Percentiles rank a stretch among this genome's conserved stretches.
These are phyloP conservation scores for Gymnarchus niloticus DNA, from an alignment of 2,113 vertebrate genomes.

Conservation along the genomic window DNA sequence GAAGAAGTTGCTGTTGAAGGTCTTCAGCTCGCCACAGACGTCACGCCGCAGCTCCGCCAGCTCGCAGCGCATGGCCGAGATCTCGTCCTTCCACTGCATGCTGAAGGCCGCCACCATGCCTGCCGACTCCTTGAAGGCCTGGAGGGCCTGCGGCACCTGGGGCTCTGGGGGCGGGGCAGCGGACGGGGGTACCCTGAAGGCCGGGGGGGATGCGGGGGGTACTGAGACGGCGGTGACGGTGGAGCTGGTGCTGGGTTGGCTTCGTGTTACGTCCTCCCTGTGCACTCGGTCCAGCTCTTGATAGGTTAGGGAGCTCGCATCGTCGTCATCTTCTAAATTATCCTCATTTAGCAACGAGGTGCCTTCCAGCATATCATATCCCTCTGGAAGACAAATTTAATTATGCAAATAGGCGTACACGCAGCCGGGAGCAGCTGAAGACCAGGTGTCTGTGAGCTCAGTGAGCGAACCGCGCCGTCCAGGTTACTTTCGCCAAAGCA, in stretches of 20 bases:
- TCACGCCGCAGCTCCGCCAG: slow-evolving; percentile 67
- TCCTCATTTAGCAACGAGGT: slow-evolving; percentile 71
- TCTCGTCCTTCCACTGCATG: slow-evolving; percentile 74
- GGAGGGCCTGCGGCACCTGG: slow-evolving; percentile 65
- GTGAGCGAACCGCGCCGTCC: slow-evolving; percentile 51
- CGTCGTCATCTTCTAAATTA: slow-evolving; percentile 72
- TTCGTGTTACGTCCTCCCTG: slow-evolving; percentile 65
- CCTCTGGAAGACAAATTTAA: slow-evolving; percentile 71
- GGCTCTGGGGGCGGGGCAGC: slow-evolving; percentile 57
- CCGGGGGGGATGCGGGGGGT: slow-evolving; percentile 59
- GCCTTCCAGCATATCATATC: slow-evolving; percentile 71
- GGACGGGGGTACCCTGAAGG: slow-evolving; percentile 57
- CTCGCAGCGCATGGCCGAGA: slow-evolving; percentile 72
- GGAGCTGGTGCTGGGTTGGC: slow-evolving; percentile 73
- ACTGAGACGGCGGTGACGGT: slow-evolving; percentile 71
- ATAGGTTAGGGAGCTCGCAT: slow-evolving; percentile 69
- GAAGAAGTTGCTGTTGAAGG: slow-evolving; percentile 75
- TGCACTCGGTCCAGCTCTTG: slow-evolving; percentile 66
- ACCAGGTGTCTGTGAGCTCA: slow-evolving; percentile 42
- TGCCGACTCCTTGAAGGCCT: slow-evolving; percentile 72
- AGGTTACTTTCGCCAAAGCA: not conserved
- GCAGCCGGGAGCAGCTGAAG: slow-evolving; percentile 65
- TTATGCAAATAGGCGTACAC: slow-evolving; percentile 63
- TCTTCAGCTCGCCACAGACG: slow-evolving; percentile 69
- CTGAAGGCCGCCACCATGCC: slow-evolving; percentile 74